These are phyloP conservation scores for Setipinna tenuifilis DNA, from an alignment of 2,797 vertebrate species.

Conservation along the genomic window DNA sequence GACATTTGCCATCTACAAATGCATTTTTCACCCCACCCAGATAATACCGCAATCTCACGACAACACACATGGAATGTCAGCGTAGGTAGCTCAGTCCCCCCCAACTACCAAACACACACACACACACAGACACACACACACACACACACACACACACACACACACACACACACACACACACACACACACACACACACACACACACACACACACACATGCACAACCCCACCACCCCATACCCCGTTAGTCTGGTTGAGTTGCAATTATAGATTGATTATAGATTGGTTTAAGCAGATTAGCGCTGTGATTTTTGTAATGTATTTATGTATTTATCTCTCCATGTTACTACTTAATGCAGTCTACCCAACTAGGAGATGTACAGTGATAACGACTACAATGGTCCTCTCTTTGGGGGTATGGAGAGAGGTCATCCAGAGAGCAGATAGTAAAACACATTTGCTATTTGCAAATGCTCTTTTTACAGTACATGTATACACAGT, in stretches of 20 bases:
- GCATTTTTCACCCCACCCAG: constrained; percentile 55
- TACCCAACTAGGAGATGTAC: neutral
- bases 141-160: too few relatives aligned
- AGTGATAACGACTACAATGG: neutral
- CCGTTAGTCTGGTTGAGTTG: neutral
- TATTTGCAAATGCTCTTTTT: neutral
- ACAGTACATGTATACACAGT: too few relatives aligned
- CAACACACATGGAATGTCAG: neutral
- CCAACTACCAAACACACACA: too few relatives aligned
- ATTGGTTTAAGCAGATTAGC: neutral
- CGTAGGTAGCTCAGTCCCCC: neutral
- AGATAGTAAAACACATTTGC: neutral
- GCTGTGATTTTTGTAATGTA: neutral
- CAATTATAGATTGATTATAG: too few relatives aligned
- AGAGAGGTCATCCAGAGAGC: neutral
- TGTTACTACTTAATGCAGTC: neutral
- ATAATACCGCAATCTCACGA: constrained; percentile 17
- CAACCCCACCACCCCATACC: neutral
- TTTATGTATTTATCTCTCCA: neutral
- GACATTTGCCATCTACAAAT: constrained; percentile 71
- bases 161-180: too few relatives aligned
- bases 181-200: neutral
- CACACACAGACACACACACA: too few relatives aligned
- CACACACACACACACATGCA: too few relatives aligned
- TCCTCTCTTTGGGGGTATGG: neutral